A percentile compares a stretch with the other conserved stretches of the same genome.
Conservation (phyloP, 2,113 vertebrate species). For the Zosterops borbonicus region DNA sequence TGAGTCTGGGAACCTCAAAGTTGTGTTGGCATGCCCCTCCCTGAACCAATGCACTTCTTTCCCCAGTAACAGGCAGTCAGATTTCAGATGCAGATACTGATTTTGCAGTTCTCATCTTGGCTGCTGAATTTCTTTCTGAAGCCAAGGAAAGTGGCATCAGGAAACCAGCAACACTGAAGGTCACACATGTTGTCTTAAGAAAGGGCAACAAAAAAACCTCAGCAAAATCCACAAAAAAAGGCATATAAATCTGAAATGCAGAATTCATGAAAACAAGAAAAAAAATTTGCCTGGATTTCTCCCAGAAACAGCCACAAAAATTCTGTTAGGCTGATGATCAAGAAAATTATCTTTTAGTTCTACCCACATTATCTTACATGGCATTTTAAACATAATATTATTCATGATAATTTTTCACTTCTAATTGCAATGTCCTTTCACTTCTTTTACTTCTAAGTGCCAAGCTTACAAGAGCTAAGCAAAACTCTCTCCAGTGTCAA, state of each 20-base stretch:
- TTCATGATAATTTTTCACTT: neutral
- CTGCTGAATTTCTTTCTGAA: neutral
- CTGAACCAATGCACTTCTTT: neutral
- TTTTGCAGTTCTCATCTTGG: neutral
- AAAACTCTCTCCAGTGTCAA: neutral
- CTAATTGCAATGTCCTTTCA: neutral
- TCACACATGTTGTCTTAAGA: neutral
- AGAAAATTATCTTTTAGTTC: neutral
- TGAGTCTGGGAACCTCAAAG: neutral
- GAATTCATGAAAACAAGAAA: neutral
- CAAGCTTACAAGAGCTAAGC: neutral
- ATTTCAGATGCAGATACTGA: neutral
- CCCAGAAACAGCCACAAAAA: neutral
- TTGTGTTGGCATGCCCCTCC: accelerated
- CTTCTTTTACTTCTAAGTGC: neutral
- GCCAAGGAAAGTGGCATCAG: neutral
- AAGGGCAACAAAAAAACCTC: neutral
- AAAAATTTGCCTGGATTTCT: neutral
- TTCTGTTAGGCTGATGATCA: neutral
- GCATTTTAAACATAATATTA: neutral
- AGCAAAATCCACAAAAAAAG: neutral
- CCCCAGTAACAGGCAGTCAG: neutral
- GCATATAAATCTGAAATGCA: neutral
- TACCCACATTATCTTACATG: neutral
- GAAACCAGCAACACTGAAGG: neutral